These are phyloP conservation scores for Rutilus rutilus DNA, from an alignment of 2,113 vertebrate species.

Conservation along the genomic window DNA sequence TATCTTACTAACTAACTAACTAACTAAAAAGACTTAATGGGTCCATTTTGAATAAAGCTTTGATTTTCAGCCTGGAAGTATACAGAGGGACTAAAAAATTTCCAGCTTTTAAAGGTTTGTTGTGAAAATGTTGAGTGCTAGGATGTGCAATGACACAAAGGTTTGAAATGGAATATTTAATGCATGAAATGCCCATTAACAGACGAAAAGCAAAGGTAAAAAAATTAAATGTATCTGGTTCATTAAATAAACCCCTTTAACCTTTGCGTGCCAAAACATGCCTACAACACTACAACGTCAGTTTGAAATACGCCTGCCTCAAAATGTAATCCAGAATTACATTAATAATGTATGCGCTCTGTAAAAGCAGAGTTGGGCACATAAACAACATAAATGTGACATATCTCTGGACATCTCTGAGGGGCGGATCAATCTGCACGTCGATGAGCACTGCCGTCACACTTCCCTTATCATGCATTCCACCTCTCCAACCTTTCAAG, in stretches of 20 bases:
- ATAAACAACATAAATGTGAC: neutral
- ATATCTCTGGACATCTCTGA: slow-evolving; percentile 20
- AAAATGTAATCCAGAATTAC: slow-evolving; percentile 37
- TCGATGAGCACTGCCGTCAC: slow-evolving; percentile 19
- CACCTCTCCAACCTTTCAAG: slow-evolving; percentile 44
- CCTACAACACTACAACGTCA: neutral
- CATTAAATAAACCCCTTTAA: neutral
- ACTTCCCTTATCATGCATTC: slow-evolving; percentile 26
- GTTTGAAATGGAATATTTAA: neutral
- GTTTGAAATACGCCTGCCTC: neutral
- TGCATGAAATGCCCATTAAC: neutral
- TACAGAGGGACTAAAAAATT: neutral
- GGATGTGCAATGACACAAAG: neutral
- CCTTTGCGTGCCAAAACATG: neutral
- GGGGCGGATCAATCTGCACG: slow-evolving; percentile 27
- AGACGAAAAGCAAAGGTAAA: neutral
- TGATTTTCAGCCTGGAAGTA: neutral
- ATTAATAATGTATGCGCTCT: slow-evolving; percentile 45
- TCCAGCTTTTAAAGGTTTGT: neutral
- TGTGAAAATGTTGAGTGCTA: slow-evolving; percentile 4
- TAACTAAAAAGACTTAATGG: neutral
- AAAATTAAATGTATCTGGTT: neutral
- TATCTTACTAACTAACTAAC: neutral
- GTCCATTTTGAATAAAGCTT: neutral
- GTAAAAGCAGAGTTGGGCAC: slow-evolving; percentile 4